Conservation (phyloP, 2,888 invertebrate species). For the Amphimallon solstitiale region DNA sequence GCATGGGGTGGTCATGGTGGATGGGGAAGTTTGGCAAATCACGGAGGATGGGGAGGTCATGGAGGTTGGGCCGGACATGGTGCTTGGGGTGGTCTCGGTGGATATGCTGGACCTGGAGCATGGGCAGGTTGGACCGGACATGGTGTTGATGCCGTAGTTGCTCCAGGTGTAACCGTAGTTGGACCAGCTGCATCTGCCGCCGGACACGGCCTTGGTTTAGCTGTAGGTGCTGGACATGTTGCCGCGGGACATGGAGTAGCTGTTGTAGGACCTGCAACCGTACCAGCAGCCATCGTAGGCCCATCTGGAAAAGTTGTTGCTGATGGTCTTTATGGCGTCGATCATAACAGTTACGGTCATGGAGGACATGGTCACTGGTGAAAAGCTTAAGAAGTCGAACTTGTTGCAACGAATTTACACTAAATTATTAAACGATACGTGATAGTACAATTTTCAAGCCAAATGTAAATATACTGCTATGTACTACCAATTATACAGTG, state of each 20-base stretch:
- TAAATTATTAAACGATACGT: too few species aligned
- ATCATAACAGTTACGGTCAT: slow-evolving; percentile 29
- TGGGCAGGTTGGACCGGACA: slow-evolving; percentile 37
- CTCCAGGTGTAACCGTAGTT: slow-evolving; percentile 43
- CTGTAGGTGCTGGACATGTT: slow-evolving; percentile 46
- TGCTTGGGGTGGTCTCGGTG: slow-evolving; percentile 39
- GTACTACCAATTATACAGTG: too few species aligned
- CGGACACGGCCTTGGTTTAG: slow-evolving; percentile 38
- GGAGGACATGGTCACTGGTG: slow-evolving; percentile 47
- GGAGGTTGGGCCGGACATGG: slow-evolving; percentile 38
- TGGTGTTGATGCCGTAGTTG: slow-evolving; percentile 38
- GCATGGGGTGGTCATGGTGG: slow-evolving; percentile 42
- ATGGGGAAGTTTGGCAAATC: slow-evolving; percentile 44
- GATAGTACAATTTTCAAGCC: too few species aligned
- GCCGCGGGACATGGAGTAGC: slow-evolving; percentile 53
- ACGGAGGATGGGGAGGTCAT: slow-evolving; percentile 45
- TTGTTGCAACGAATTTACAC: too few species aligned
- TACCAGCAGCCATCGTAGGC: slow-evolving; percentile 51
- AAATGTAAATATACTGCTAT: too few species aligned
- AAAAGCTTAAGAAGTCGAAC: neutral
- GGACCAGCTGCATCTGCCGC: slow-evolving; percentile 38
- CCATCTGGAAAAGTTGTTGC: slow-evolving; percentile 53
- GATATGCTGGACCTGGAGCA: too few species aligned
- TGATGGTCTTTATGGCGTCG: slow-evolving; percentile 52
- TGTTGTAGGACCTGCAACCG: slow-evolving; percentile 53